Base-by-base conservation (phyloP, 2,888 invertebrate species). In the Euplagia quadripunctaria region DNA sequence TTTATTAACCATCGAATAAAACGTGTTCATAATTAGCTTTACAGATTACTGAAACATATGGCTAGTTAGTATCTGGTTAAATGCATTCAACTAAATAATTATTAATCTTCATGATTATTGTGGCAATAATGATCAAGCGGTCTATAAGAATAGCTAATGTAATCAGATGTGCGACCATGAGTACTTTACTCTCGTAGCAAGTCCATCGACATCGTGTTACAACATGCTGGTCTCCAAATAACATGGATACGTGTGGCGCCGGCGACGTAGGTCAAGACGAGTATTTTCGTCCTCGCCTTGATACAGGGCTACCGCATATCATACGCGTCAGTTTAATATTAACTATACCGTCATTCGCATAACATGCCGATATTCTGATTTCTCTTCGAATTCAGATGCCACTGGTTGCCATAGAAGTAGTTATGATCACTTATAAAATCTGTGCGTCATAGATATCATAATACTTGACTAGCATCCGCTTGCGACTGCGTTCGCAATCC, bases 261-360 rank as follows among this genome's bases (percentile, higher is more conserved):
- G 86, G 80, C 90, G 87, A 84, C 94, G 94, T 94, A 94, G 95
- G 95, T 95, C 94, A 95, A 92, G 92, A 90, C 88, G 93, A 86
- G 88, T 95, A 95, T 96, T 95, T 96, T 91, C 85, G 92, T 92
- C 88, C 89, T 95, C 94, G 93, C 95, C 95, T 95, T 95, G 94
- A 93, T 94, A 93, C 94, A 94, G 94, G 94, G 94, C 95, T 94
- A 92, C 91, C 91, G 91, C 92, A 93, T 92, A 92, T 93, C 91
- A 93, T 90, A 91, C 89, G 89, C 84, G 87, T 85, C 88, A 88
- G 91, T 90, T 91, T 94, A 93, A 94, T 94, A 94, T 93, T 92
- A 95, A 94, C 93, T 89, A 91, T 93, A 91, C 90, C 93, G 93
- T 94, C 94, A 94, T 89, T 84, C 85, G 84, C 81, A 75, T 83